These are phyloP conservation scores for Caretta caretta DNA, from an alignment of 2,113 vertebrate species.

Conservation along the genomic window DNA sequence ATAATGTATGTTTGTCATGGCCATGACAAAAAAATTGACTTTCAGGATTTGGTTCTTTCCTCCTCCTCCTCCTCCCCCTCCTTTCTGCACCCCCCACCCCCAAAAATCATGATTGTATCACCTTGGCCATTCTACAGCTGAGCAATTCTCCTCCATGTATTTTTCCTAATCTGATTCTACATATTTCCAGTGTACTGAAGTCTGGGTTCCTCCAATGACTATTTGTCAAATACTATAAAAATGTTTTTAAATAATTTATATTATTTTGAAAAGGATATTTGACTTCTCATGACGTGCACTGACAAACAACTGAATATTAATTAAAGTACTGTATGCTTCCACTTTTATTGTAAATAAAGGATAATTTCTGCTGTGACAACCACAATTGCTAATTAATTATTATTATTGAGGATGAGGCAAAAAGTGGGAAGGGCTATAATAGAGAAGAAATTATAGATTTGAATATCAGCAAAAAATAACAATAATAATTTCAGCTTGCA, in stretches of 20 bases:
- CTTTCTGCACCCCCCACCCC: too few relatives aligned
- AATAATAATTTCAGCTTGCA: background rate
- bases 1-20: too few relatives aligned
- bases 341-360: constrained; percentile 41
- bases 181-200: background rate
- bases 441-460: background rate
- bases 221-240: background rate
- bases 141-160: background rate
- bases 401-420: constrained; percentile 12
- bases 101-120: too few relatives aligned
- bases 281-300: background rate
- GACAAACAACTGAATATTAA: constrained; percentile 9
- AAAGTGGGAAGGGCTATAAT: background rate
- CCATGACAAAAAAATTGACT: too few relatives aligned
- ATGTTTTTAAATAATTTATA: background rate
- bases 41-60: background rate
- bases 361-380: background rate
- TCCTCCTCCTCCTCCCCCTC: background rate
- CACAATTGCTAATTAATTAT: background rate
- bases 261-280: constrained; percentile 10
- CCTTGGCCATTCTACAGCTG: too few relatives aligned
- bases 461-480: background rate
- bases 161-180: background rate
- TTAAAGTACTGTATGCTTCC: constrained; percentile 12
- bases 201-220: background rate